Base-by-base conservation (phyloP, 2,797 vertebrate species). In the Onychomys leucogaster region DNA sequence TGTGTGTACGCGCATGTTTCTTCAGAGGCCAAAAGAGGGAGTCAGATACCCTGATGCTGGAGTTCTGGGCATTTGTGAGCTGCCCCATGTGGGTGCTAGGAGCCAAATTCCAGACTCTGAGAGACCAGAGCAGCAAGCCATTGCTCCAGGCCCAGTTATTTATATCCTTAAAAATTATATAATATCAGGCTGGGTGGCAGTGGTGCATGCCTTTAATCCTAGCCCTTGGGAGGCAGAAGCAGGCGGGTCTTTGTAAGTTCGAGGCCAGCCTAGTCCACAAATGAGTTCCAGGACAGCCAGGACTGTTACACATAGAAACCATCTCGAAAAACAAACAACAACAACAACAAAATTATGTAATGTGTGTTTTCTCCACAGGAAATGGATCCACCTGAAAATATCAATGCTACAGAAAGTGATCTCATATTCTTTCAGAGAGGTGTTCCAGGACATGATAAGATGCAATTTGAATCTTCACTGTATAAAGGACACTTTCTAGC, bases 401-500 rank as follows among this genome's bases (percentile, higher is more conserved):
- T 98, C 76, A 27, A 9, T n/a, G 83, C 85, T 21, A 93, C 80
- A 92, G 55, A 78, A 94, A 97, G 82, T 84, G 98, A 97, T 73
- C 86, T 98, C 85, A 93, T 98, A 92, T 98, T 98, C 89, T 98
- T 97, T 84, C 78, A 95, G 94, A 97, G 65, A 93, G 37, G 27
- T 34, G 93, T 97, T 91, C 90, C 57, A 85, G 98, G 98, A 89
- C 32, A 81, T 4, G 34, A 96, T 43, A 96, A 94, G 80, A 94
- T 94, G 17, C 71, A 91, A 0, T 98, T 98, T 91, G 96, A 98
- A 61, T 98, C 98, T 89, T 97, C 97, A 75, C 81, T 95, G 37
- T 97, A 98, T 34, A 12, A 92, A 92, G 96, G 94, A 52, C 65
- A 97, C 84, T 98, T 96, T 95, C 92, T 98, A 73, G 98, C 97